These are phyloP conservation scores for Eupithecia tripunctaria DNA, from an alignment of 2,888 invertebrate species.

Conservation along the genomic window DNA sequence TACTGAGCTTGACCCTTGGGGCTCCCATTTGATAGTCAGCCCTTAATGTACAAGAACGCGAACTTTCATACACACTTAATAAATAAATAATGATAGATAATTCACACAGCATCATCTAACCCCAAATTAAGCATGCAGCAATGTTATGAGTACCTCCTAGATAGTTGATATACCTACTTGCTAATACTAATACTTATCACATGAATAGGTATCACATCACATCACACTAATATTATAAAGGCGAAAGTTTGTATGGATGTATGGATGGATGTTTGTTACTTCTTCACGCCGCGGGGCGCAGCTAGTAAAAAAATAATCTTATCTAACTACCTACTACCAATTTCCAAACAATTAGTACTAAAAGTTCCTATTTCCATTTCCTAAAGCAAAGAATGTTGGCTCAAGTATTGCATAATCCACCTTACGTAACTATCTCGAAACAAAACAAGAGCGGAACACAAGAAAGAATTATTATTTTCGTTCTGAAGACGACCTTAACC, in stretches of 20 bases:
- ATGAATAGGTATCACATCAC: too few species aligned
- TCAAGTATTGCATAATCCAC: constrained; percentile 13
- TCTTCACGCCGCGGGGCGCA: too few species aligned
- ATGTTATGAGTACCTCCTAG: background rate
- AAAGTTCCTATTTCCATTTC: background rate
- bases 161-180: background rate
- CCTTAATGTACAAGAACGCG: background rate
- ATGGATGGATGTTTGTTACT: too few species aligned
- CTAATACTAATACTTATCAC: too few species aligned
- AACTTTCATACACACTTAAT: background rate
- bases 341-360: background rate
- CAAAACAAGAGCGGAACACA: constrained; percentile 8
- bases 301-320: background rate
- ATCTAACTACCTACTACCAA: background rate
- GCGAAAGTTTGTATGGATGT: too few species aligned
- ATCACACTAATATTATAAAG: too few species aligned
- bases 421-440: constrained; percentile 13
- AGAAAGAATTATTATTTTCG: constrained; percentile 14
- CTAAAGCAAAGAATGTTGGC: constrained; percentile 14
- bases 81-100: background rate
- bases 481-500: constrained; percentile 9
- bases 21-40: background rate
- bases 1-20: background rate
- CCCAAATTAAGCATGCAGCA: background rate
- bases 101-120: background rate